Evolutionary conservation across 1,140 invertebrate species (phyloP).

Genomic region (Polyergus mexicanus): DNA sequence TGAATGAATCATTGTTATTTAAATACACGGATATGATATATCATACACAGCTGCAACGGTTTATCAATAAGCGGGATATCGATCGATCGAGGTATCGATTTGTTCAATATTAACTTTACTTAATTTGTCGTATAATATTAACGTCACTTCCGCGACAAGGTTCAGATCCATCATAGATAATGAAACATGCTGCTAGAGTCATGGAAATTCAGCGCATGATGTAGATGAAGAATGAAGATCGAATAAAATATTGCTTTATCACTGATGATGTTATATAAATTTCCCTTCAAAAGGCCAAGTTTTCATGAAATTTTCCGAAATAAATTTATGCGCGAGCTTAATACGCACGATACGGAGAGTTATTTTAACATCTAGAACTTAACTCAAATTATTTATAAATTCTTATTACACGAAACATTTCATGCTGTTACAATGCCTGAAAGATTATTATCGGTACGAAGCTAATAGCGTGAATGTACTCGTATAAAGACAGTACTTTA

Average conservation of each 20-base stretch:
- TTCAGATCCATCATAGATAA: neutral
- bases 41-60: neutral
- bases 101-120: neutral
- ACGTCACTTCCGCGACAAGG: neutral
- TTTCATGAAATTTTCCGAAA: constrained; percentile 47
- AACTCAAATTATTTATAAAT: constrained; percentile 59
- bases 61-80: neutral
- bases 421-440: constrained; percentile 26
- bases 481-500: constrained; percentile 40
- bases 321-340: constrained; percentile 42
- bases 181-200: neutral
- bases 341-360: neutral
- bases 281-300: neutral
- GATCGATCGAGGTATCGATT: neutral
- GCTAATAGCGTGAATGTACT: constrained; percentile 30
- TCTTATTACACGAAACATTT: constrained; percentile 4
- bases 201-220: neutral
- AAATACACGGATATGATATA: neutral
- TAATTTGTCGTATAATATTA: neutral
- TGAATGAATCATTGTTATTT: constrained; percentile 35
- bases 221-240: neutral
- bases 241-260: constrained; percentile 2
- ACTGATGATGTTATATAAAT: constrained; percentile 19
- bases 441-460: constrained; percentile 54
- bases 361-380: constrained; percentile 53